Evolutionary conservation across 1,140 invertebrate genomes (phyloP).

Genomic region (Solen grandis): DNA sequence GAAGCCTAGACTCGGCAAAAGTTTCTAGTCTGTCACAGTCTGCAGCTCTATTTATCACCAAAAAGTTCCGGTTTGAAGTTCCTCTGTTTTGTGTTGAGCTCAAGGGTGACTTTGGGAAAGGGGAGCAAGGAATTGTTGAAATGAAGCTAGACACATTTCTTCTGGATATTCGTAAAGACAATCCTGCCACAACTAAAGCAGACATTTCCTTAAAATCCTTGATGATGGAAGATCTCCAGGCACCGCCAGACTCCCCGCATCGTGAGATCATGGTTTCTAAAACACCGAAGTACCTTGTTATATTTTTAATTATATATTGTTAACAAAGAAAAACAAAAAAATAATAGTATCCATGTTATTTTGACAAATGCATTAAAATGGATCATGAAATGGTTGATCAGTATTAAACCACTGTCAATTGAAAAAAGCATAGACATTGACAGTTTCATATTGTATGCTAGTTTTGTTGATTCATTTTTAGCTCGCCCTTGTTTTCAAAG

Average conservation of each 20-base stretch:
- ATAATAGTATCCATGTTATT: no score
- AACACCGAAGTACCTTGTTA: no score
- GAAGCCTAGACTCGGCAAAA: background rate
- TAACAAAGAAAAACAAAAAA: no score
- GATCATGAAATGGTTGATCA: no score
- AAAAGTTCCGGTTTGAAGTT: conserved; percentile 77
- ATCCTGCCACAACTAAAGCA: conserved; percentile 86
- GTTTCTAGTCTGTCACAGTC: background rate
- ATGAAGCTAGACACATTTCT: conserved; percentile 91
- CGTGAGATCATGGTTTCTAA: conserved; percentile 87
- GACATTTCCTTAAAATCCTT: conserved; percentile 90
- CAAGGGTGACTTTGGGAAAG: conserved; percentile 77
- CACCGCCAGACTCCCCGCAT: conserved; percentile 88
- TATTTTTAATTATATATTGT: no score
- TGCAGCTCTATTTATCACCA: conserved; percentile 58
- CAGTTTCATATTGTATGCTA: no score
- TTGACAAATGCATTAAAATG: no score
- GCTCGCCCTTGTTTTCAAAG: no score
- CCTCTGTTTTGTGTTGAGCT: conserved; percentile 80
- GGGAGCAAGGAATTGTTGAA: conserved; percentile 84
- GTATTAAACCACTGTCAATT: no score
- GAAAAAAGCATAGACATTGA: no score
- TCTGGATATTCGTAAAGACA: conserved; percentile 87
- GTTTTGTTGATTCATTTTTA: no score
- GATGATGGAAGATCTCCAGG: conserved; percentile 92